phyloP scores from a whole-genome alignment of 1,140 invertebrate genomes.

The Anagrus nilaparvatae region DNA sequence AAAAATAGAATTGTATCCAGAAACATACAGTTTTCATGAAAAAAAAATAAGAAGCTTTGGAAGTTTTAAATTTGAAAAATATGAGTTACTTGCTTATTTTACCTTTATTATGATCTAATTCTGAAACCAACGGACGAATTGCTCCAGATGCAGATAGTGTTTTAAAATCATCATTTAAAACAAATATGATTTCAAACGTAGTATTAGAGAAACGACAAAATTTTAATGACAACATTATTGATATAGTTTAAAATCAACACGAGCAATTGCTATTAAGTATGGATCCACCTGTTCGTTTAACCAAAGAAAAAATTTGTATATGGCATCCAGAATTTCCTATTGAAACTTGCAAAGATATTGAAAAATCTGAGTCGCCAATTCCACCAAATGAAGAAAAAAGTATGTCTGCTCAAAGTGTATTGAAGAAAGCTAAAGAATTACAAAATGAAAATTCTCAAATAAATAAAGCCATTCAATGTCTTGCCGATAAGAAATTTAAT shows the following conservation, averaged over 20 bases:
- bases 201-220: constrained; percentile 54
- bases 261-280: constrained; percentile 63
- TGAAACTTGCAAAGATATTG: constrained; percentile 70
- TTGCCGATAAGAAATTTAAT: constrained; percentile 44
- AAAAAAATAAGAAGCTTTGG: constrained; percentile 63
- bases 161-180: constrained; percentile 25
- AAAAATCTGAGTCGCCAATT: constrained; percentile 57
- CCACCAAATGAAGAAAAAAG: constrained; percentile 59
- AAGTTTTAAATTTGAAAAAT: constrained; percentile 52
- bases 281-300: constrained; percentile 61
- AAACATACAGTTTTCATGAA: constrained; percentile 64
- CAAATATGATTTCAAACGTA: constrained; percentile 48
- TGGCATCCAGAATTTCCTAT: constrained; percentile 90
- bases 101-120: constrained; percentile 42
- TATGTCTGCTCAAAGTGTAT: constrained; percentile 69
- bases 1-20: constrained; percentile 61
- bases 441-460: constrained; percentile 67
- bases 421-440: constrained; percentile 61
- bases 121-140: constrained; percentile 38
- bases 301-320: constrained; percentile 62
- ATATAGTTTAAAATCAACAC: constrained; percentile 65
- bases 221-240: constrained; percentile 46
- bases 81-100: constrained; percentile 56
- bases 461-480: constrained; percentile 62
- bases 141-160: constrained; percentile 28